Evolutionary conservation across 2,113 vertebrate genomes (phyloP), one percentile per base, ranked within the genome.

Genomic region (Ameiurus melas): DNA sequence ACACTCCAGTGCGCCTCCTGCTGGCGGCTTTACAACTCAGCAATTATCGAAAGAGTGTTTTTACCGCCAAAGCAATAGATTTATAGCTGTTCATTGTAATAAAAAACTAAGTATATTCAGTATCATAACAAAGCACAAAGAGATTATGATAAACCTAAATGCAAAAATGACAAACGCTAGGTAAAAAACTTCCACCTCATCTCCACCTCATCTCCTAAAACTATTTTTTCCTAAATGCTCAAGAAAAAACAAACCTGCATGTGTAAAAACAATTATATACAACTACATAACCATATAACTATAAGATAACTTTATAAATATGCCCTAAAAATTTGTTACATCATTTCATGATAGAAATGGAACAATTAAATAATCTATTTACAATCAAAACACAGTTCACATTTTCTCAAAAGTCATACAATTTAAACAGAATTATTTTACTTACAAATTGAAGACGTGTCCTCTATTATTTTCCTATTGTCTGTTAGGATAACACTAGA

Each of bases 211-310:
- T 47, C 43, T 25, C 33, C 4, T 4, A 39, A 39, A 39, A 25
- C 17, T 82, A 82, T 16, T 14, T 53, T 17, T 27, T 7, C 4
- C 30, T 14, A 58, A 43, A 25, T 43, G 8, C 8, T 58, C 39
- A 77, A 77, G 43, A n/a, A n/a, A 53, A 82, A 82, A 39, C 20
- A 83, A 79, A 83, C 75, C n/a, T 75, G 13, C 47, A 77, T 53
- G 51, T 86, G 33, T 88, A 88, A 71, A 90, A 90, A 90, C 17
- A 88, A 25, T 58, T 71, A 58, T 39, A 86, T 58, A 58, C 47
- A 43, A 8, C 71, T 79, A 88, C 36, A 88, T 79, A 88, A 86
- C 22, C 60, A 88, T 55, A 73, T 83, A 85, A 86, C 27, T 55
- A 68, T n/a, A n/a, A 30, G 51, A 39, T 55, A 43, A 53, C 43